Conservation (phyloP, 2,113 vertebrate genomes). For the Larimichthys polyactis region DNA sequence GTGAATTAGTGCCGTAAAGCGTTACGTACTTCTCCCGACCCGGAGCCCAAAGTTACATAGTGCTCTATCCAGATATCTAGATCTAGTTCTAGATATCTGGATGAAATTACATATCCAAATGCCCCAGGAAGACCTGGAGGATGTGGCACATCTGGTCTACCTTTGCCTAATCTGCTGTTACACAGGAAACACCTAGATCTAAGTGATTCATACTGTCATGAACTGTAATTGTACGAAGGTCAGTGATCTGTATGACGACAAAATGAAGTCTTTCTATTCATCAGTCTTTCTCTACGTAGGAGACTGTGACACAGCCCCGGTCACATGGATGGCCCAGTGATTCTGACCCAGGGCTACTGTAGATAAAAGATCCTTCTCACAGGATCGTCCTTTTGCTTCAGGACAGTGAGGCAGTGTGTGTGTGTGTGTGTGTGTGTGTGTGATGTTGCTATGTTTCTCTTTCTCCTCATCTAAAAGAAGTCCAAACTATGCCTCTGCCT, state of each 20-base stretch:
- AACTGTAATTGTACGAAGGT: background rate
- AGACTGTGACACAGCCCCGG: background rate
- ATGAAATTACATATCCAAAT: background rate
- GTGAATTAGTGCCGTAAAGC: too few species aligned
- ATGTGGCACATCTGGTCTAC: too few species aligned
- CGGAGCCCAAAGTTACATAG: too few species aligned
- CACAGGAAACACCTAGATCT: too few species aligned
- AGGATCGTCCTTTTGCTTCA: background rate
- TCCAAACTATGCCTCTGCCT: slow-evolving; percentile 63
- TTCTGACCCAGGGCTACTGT: background rate
- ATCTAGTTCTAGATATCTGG: background rate
- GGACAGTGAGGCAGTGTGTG: background rate
- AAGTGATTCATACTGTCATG: too few species aligned
- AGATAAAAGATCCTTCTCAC: background rate
- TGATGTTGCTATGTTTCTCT: slow-evolving; percentile 26
- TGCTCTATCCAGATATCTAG: background rate
- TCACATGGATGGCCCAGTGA: background rate
- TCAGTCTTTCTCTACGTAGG: background rate
- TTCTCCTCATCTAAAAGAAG: slow-evolving; percentile 43
- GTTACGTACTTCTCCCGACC: too few species aligned
- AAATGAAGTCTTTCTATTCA: slow-evolving; percentile 3
- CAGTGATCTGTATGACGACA: background rate
- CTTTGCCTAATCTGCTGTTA: too few species aligned
- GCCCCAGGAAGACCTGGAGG: too few species aligned
- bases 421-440: background rate